Evolutionary conservation across 2,888 invertebrate species (phyloP).

Genomic region (Therioaphis trifolii): DNA sequence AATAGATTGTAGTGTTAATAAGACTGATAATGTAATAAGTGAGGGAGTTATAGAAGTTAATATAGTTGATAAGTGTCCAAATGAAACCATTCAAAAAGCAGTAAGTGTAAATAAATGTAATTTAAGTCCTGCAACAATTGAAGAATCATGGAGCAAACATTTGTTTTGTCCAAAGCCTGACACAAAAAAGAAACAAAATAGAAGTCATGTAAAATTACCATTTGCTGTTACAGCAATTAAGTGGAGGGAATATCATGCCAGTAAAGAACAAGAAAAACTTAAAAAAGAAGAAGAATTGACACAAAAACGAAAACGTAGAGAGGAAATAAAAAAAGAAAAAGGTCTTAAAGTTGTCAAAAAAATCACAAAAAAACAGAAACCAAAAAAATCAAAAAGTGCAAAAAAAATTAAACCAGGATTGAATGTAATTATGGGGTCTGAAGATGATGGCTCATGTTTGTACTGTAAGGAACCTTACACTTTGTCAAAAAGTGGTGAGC

Average conservation of each 20-base stretch:
- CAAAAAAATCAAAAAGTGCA: neutral
- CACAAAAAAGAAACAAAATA: neutral
- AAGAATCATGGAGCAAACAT: slow-evolving; percentile 8
- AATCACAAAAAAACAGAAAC: neutral
- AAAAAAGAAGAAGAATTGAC: neutral
- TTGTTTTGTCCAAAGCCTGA: slow-evolving; percentile 27
- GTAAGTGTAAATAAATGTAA: too few relatives aligned
- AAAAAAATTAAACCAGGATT: neutral
- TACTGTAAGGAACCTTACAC: neutral
- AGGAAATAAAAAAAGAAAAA: slow-evolving; percentile 2
- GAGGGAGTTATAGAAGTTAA: too few relatives aligned
- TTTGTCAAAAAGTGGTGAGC: slow-evolving; percentile 19
- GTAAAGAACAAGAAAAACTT: slow-evolving; percentile 11
- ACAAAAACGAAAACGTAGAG: slow-evolving; percentile 8
- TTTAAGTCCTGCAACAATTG: too few relatives aligned
- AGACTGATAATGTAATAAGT: too few relatives aligned
- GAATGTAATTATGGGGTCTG: neutral
- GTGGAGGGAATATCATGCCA: slow-evolving; percentile 1
- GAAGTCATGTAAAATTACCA: slow-evolving; percentile 2
- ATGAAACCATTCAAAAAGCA: too few relatives aligned
- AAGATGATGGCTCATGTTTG: slow-evolving; percentile 6
- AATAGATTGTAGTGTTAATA: too few relatives aligned
- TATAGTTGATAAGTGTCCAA: too few relatives aligned
- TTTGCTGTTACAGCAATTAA: slow-evolving; percentile 23
- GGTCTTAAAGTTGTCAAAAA: neutral